phyloP scores from a whole-genome alignment of 2,888 invertebrate genomes.

The Falcaria lacertinaria region DNA sequence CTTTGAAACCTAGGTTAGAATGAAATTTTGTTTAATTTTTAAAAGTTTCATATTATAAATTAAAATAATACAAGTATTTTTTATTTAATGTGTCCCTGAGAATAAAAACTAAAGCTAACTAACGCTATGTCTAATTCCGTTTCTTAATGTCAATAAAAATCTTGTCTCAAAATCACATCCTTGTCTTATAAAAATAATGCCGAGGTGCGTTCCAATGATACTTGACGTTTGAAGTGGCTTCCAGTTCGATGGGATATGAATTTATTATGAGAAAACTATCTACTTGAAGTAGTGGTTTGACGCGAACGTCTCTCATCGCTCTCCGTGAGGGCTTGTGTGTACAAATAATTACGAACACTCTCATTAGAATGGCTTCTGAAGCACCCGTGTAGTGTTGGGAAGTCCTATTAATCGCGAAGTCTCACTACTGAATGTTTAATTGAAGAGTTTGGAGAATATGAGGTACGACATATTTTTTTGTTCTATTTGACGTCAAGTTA shows the following conservation, averaged over 20 bases:
- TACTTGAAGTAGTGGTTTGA: constrained; percentile 59
- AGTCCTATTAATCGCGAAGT: not conserved
- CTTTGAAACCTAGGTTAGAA: too few species aligned
- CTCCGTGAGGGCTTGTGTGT: constrained; percentile 25
- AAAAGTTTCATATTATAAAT: too few species aligned
- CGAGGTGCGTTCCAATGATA: constrained; percentile 50
- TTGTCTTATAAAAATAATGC: constrained; percentile 50
- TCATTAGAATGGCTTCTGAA: constrained; percentile 49
- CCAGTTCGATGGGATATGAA: constrained; percentile 51
- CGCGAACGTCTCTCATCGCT: constrained; percentile 37
- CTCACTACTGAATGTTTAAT: not conserved
- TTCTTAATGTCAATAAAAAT: constrained; percentile 1
- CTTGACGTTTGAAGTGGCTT: constrained; percentile 60
- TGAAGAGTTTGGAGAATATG: too few species aligned
- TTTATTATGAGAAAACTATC: constrained; percentile 54
- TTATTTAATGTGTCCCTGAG: too few species aligned
- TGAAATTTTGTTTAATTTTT: too few species aligned
- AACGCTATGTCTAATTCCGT: not conserved
- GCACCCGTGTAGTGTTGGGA: constrained; percentile 33
- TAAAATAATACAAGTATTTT: too few species aligned
- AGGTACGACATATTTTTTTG: too few species aligned
- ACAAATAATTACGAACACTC: constrained; percentile 70
- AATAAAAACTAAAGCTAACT: too few species aligned
- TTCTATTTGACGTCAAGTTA: too few species aligned
- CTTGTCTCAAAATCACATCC: constrained; percentile 16